A percentile compares a stretch with the other conserved stretches of the same genome.
phyloP scores from a whole-genome alignment of 2,797 vertebrate species.

The Sebastes steindachneri region DNA sequence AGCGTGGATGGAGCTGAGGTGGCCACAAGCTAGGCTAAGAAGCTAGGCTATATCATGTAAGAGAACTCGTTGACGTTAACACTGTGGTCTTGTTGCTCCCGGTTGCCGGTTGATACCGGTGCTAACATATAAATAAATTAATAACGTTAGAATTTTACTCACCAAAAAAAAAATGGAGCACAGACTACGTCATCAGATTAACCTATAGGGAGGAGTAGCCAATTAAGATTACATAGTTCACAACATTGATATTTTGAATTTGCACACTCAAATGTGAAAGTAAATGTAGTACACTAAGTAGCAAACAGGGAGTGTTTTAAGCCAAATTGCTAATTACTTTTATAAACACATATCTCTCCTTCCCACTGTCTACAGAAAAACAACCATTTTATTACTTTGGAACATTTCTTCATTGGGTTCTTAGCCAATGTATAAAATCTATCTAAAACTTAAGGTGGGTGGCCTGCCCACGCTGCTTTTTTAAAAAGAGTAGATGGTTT shows the following conservation, averaged over 20 bases:
- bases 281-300: not conserved
- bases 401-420: conserved; percentile 41
- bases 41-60: too few relatives aligned
- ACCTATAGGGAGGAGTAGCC: not conserved
- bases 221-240: not conserved
- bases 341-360: not conserved
- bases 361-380: conserved; percentile 18
- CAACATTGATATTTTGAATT: not conserved
- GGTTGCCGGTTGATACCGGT: too few relatives aligned
- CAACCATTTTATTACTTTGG: conserved; percentile 18
- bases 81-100: too few relatives aligned
- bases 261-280: not conserved
- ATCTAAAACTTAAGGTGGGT: conserved; percentile 69
- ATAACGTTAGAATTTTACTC: too few relatives aligned
- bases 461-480: conserved; percentile 61
- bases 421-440: conserved; percentile 49
- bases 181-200: not conserved
- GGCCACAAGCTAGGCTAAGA: too few relatives aligned
- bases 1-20: too few relatives aligned
- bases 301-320: not conserved
- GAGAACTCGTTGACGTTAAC: too few relatives aligned
- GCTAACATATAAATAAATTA: too few relatives aligned
- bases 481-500: conserved; percentile 60
- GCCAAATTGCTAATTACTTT: not conserved
- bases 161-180: too few relatives aligned